Evolutionary conservation across 2,113 vertebrate genomes (phyloP).

Genomic region (Oncorhynchus nerka): DNA sequence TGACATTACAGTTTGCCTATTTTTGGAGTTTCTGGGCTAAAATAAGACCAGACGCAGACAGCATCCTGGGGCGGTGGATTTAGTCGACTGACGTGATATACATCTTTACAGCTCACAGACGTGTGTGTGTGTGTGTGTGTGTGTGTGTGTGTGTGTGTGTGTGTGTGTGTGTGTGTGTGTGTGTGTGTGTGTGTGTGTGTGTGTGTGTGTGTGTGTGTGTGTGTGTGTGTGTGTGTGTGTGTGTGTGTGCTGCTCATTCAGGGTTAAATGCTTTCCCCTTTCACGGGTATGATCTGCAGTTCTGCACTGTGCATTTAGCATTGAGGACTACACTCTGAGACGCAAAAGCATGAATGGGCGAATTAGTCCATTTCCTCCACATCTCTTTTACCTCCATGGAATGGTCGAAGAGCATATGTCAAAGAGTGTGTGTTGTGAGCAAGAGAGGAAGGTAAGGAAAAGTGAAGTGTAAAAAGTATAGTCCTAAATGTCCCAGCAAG

Average conservation of each 20-base stretch:
- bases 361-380: neutral
- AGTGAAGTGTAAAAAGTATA: no score
- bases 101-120: neutral
- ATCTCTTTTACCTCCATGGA: neutral
- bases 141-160: no score
- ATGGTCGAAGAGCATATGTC: neutral
- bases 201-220: neutral
- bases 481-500: neutral
- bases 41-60: neutral
- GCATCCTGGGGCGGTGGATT: neutral
- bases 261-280: neutral
- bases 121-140: neutral
- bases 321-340: neutral
- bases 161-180: no score
- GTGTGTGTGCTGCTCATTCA: neutral
- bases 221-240: no score
- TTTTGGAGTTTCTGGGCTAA: conserved; percentile 1
- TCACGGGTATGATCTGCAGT: neutral
- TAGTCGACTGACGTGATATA: neutral
- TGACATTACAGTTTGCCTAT: conserved; percentile 3
- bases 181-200: no score
- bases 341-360: neutral
- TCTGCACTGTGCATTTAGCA: neutral
- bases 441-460: no score
- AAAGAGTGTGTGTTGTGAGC: neutral